phyloP scores from a whole-genome alignment of 2,888 invertebrate species.

The Matsumyia berberina region DNA sequence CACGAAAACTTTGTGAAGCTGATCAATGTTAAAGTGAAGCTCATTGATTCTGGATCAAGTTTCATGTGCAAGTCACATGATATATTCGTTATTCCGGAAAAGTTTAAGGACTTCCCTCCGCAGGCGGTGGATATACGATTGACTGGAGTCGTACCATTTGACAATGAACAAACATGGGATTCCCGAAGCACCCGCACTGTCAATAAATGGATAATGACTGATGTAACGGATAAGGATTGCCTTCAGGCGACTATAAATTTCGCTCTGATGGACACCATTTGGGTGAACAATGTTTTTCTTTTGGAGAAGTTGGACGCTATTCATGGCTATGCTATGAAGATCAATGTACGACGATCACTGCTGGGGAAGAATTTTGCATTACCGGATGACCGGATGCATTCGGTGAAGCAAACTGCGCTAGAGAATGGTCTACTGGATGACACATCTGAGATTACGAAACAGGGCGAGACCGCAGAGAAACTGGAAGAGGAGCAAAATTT shows the following conservation, averaged over 20 bases:
- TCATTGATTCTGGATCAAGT: constrained; percentile 87
- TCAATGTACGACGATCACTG: constrained; percentile 78
- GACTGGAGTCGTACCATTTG: constrained; percentile 85
- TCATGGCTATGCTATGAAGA: constrained; percentile 50
- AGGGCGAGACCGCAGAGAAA: background rate
- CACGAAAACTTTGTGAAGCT: constrained; percentile 77
- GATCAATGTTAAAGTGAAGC: constrained; percentile 83
- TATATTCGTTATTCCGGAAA: constrained; percentile 85
- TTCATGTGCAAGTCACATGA: constrained; percentile 81
- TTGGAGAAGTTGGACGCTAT: constrained; percentile 78
- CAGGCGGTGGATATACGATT: constrained; percentile 86
- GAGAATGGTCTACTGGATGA: constrained; percentile 36
- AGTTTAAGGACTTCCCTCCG: constrained; percentile 85
- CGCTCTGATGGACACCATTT: constrained; percentile 79
- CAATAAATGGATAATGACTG: constrained; percentile 81
- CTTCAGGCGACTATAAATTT: constrained; percentile 80
- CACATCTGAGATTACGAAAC: background rate
- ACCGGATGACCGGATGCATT: constrained; percentile 30
- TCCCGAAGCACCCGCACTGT: constrained; percentile 82
- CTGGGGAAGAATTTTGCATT: constrained; percentile 76
- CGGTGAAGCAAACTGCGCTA: constrained; percentile 41
- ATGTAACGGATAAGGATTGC: constrained; percentile 79
- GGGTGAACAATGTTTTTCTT: constrained; percentile 79
- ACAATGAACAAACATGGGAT: constrained; percentile 86
- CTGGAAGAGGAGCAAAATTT: constrained; percentile 35